Percentiles rank a stretch among this genome's conserved stretches.
These are phyloP conservation scores for Dasyurus viverrinus DNA, from an alignment of 2,113 vertebrate species.

Conservation along the genomic window DNA sequence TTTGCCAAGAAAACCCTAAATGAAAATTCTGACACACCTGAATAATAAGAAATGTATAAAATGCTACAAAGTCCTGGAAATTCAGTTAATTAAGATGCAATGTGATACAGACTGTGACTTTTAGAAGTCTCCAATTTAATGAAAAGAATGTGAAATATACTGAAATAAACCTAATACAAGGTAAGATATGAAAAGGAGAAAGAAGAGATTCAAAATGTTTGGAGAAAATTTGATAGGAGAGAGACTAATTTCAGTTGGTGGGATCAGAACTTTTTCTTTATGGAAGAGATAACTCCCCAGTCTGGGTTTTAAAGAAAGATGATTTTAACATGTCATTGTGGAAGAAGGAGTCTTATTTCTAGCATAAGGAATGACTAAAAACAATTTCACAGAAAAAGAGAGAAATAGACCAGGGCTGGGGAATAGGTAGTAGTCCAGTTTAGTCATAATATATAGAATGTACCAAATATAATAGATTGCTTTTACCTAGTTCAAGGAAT, in stretches of 20 bases:
- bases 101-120: background rate
- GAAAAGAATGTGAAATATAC: background rate
- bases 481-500: background rate
- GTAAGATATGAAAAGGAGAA: background rate
- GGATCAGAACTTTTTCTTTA: background rate
- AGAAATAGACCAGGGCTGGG: background rate
- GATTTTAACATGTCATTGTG: background rate
- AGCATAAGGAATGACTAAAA: background rate
- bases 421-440: background rate
- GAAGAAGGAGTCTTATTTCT: background rate
- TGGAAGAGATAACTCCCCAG: background rate
- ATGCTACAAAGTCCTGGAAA: background rate
- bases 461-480: background rate
- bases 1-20: background rate
- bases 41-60: background rate
- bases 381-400: background rate
- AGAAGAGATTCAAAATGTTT: background rate
- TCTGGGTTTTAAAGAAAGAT: background rate
- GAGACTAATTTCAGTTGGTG: background rate
- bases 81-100: background rate
- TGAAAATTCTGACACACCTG: background rate
- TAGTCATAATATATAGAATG: background rate
- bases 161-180: background rate
- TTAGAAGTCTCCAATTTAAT: background rate
- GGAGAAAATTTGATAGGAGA: background rate